A percentile compares a stretch with the other conserved stretches of the same genome.
phyloP scores from a whole-genome alignment of 2,113 vertebrate genomes.

The Raja brachyura region DNA sequence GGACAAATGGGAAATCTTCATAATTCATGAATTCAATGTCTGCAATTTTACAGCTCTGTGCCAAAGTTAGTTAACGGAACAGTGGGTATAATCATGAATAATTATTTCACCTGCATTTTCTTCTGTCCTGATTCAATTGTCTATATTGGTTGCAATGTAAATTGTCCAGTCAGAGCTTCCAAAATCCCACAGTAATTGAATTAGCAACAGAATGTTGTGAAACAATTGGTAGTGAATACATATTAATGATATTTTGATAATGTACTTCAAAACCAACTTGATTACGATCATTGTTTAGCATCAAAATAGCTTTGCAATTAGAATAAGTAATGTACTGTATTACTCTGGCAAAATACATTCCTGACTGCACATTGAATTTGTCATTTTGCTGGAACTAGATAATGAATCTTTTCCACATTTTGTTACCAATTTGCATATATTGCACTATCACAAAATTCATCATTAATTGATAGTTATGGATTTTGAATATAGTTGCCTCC shows the following conservation, averaged over 20 bases:
- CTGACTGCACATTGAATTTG: not conserved
- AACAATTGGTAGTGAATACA: not conserved
- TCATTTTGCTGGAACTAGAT: not conserved
- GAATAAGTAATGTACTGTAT: not conserved
- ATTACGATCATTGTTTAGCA: not conserved
- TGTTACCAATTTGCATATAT: not conserved
- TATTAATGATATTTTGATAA: not conserved
- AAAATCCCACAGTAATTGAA: not conserved
- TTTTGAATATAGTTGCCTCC: not conserved
- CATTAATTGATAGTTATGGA: not conserved
- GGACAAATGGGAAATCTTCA: not conserved
- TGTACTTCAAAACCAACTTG: not conserved
- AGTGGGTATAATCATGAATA: not conserved
- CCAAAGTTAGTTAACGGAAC: not conserved
- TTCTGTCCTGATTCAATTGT: not conserved
- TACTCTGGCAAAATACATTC: not conserved
- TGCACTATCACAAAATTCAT: not conserved
- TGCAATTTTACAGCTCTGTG: not conserved
- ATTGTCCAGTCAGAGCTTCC: not conserved
- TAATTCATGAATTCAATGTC: not conserved
- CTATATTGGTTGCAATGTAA: not conserved
- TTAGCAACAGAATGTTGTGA: not conserved
- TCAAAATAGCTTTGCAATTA: constrained; percentile 13
- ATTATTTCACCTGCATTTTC: not conserved
- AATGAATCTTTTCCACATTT: not conserved